Conservation (phyloP, 1,140 invertebrate genomes). For the Brachionus calyciflorus region DNA sequence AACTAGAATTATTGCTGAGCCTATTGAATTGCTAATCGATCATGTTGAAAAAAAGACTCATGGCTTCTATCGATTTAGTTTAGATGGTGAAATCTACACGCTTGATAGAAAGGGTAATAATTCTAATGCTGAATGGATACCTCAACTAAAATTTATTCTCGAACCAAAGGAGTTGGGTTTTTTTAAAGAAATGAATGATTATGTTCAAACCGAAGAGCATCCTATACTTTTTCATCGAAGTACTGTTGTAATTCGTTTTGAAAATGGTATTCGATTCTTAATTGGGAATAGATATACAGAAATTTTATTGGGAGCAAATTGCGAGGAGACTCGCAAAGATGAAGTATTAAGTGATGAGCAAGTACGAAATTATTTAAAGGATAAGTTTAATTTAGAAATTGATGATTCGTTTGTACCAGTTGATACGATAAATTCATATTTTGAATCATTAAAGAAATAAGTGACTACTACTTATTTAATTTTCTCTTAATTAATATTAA, state of each 20-base stretch:
- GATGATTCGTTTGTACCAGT: background rate
- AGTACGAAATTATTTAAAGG: background rate
- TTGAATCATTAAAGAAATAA: background rate
- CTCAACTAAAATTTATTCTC: conserved; percentile 8
- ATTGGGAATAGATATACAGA: conserved; percentile 14
- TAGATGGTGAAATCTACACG: background rate
- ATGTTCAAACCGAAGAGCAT: conserved; percentile 44
- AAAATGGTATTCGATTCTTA: background rate
- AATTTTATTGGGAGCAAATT: background rate
- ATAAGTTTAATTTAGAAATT: background rate
- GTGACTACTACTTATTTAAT: too few species aligned
- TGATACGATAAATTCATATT: conserved; percentile 1
- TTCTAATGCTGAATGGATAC: background rate
- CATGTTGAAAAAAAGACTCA: background rate
- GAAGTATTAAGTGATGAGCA: background rate
- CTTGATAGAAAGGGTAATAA: background rate
- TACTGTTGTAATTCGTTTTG: background rate
- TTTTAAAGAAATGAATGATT: conserved; percentile 38
- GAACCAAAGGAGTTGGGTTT: conserved; percentile 29
- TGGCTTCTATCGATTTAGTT: conserved; percentile 7
- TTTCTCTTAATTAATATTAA: too few species aligned
- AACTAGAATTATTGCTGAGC: background rate
- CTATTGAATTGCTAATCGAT: background rate
- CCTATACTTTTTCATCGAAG: background rate
- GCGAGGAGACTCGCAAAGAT: background rate